A percentile compares a stretch with the other conserved stretches of the same genome.
Evolutionary conservation across 1,140 invertebrate genomes (phyloP).

Genomic region (Homarus americanus): DNA sequence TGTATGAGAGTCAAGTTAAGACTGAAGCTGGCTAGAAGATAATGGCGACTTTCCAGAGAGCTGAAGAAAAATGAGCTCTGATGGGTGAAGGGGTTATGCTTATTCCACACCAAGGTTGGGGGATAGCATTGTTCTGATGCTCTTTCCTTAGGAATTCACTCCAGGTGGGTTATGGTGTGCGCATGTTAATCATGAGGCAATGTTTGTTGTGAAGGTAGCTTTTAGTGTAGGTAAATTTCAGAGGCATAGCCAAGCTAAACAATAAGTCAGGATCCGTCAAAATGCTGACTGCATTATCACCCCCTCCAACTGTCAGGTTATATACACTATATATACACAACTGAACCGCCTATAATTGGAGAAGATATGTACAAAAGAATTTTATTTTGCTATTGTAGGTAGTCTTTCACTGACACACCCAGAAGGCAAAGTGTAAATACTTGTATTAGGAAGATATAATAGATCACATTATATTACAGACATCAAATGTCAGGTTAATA

Average conservation of each 20-base stretch:
- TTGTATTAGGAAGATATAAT: background rate
- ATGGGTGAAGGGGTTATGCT: no score
- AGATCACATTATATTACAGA: background rate
- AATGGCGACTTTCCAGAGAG: no score
- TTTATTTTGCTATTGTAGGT: conserved; percentile 68
- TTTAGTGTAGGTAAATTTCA: conserved; percentile 31
- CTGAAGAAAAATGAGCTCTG: no score
- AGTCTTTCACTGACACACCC: conserved; percentile 27
- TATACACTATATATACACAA: conserved; percentile 45
- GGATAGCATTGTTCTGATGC: no score
- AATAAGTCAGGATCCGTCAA: conserved; percentile 44
- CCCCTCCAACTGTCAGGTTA: conserved; percentile 40
- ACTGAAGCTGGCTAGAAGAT: no score
- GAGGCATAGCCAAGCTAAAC: conserved; percentile 11
- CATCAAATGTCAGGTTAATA: background rate
- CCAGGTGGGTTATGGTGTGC: no score
- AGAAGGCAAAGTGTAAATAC: conserved; percentile 22
- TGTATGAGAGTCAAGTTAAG: no score
- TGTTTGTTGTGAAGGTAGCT: background rate
- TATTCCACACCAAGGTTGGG: no score
- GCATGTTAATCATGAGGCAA: background rate
- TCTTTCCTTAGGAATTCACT: no score
- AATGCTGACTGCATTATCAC: conserved; percentile 6
- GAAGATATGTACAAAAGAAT: conserved; percentile 65
- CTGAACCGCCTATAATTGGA: conserved; percentile 46